Evolutionary conservation across 35 echinoderm and acorn worm genomes (phyloP).

Genomic region (Apostichopus parvimensis): DNA sequence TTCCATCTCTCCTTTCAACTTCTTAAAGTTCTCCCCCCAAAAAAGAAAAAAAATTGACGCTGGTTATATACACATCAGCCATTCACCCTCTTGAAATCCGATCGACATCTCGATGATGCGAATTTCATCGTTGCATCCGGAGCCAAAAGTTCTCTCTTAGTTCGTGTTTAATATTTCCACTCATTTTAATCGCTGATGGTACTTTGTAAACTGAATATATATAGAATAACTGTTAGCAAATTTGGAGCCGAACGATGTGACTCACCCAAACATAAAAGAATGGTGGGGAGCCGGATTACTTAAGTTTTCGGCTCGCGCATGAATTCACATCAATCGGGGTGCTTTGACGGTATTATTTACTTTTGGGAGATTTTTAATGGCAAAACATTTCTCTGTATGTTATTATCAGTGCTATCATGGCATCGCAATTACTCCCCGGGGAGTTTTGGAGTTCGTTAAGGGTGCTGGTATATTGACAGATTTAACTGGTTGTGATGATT

Average conservation of each 20-base stretch:
- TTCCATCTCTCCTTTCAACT: neutral
- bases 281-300: neutral
- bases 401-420: neutral
- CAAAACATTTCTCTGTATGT: slow-evolving; percentile 9
- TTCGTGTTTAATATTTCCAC: slow-evolving; percentile 11
- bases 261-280: neutral
- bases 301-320: neutral
- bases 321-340: slow-evolving; percentile 7
- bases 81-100: slow-evolving; percentile 13
- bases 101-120: neutral
- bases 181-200: slow-evolving; percentile 13
- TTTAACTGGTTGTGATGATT: neutral
- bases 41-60: neutral
- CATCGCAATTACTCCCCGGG: neutral
- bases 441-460: neutral
- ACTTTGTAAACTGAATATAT: neutral
- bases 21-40: neutral
- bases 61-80: neutral
- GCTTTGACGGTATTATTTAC: slow-evolving; percentile 8
- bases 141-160: neutral
- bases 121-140: neutral
- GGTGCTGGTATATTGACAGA: neutral
- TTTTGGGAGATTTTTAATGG: neutral
- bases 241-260: neutral
- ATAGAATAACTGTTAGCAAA: slow-evolving; percentile 16